A percentile compares a stretch with the other conserved stretches of the same genome.
phyloP scores from a whole-genome alignment of 2,888 invertebrate genomes.

The Trichogramma evanescens region DNA sequence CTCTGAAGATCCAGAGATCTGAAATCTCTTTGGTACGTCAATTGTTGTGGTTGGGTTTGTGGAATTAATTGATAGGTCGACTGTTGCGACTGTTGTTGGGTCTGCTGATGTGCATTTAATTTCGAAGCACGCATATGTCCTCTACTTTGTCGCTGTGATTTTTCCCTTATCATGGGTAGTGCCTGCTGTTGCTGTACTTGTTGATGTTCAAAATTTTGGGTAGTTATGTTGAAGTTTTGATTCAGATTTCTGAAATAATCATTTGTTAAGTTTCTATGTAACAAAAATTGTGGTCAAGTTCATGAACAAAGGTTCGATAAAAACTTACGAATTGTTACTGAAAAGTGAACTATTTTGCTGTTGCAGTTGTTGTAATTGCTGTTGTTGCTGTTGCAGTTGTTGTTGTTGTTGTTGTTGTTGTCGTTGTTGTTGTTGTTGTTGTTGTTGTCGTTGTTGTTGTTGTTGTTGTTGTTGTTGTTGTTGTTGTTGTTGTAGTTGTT shows the following conservation, averaged over 20 bases:
- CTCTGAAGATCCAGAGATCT: constrained; percentile 37
- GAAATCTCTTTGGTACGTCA: constrained; percentile 29
- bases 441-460: constrained; percentile 38
- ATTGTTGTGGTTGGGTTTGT: constrained; percentile 32
- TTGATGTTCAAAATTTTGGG: constrained; percentile 29
- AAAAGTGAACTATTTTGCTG: neutral
- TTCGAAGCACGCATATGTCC: constrained; percentile 27
- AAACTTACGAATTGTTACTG: neutral
- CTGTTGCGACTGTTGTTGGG: constrained; percentile 33
- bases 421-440: constrained; percentile 24
- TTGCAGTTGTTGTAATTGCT: constrained; percentile 13
- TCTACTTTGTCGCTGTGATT: constrained; percentile 33
- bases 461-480: constrained; percentile 42
- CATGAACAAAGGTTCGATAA: too few species aligned
- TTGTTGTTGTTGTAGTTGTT: constrained; percentile 32
- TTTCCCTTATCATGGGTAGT: constrained; percentile 24
- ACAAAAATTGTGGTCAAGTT: too few species aligned
- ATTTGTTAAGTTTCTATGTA: too few species aligned
- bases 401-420: constrained; percentile 29
- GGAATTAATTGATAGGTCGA: constrained; percentile 17
- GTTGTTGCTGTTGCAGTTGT: constrained; percentile 24
- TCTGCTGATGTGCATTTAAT: constrained; percentile 39
- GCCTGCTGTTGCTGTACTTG: constrained; percentile 14
- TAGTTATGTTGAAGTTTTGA: constrained; percentile 29
- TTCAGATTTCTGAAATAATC: constrained; percentile 24